Evolutionary conservation across 1,140 invertebrate species (phyloP), one percentile per base, ranked within the genome.

Genomic region (Drosophila trapezifrons): DNA sequence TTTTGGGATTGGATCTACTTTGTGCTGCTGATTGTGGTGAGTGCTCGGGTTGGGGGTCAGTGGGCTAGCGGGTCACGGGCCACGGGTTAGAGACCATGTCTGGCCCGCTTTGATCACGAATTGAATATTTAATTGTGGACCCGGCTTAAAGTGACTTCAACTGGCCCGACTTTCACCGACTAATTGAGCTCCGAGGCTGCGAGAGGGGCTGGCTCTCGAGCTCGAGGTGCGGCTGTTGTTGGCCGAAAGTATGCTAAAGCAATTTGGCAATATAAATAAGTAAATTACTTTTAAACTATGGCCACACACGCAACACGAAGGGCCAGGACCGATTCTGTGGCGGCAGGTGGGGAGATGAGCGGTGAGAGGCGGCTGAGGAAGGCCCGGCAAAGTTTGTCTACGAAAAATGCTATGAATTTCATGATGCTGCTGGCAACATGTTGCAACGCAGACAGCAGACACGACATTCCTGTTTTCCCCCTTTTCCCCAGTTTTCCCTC

Each of bases 1-100:
- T 99, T 99, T 92, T 99, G 99, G 99, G 98, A 99, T 92, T 99
- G 98, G 98, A 98, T 99, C 75, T 99, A 99, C 93, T 99, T 99
- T 93, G 98, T 99, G 45, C 94, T 99, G 65, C 94, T 99, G 51
- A 99, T 99, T 95, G 99, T 99, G 93, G 98, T 99, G 95, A 96
- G 97, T 95, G 72, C 18, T 37, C n/a, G n/a, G 20, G 12, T 22
- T 8, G 22, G 60, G 25, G 8, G 8, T 35, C 56, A 65, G 29
- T 45, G 62, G 62, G 62, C 45, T 60, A 65, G 40, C 27, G 56
- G 38, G 55, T 43, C 25, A 40, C 54, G 56, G 38, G 55, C 35
- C 18, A 40, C 32, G 59, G 55, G 42, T 66, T 5, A 38, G 35
- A 17, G 27, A 58, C 18, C 27, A 35, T 15, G 58, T 63, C 58